phyloP scores from a whole-genome alignment of 2,113 vertebrate species.

The Tapirus terrestris region DNA sequence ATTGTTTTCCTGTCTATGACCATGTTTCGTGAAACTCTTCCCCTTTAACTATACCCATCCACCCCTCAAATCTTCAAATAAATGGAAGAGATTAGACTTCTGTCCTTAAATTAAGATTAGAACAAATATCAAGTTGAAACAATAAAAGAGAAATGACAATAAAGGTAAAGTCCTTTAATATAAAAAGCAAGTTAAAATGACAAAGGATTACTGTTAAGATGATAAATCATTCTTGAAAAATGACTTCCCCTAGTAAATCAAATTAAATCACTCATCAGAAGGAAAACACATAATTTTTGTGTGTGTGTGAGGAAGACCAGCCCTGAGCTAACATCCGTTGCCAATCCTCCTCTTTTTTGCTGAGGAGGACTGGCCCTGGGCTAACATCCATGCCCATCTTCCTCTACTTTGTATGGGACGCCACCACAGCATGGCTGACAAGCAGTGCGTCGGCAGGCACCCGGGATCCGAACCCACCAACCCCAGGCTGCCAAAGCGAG shows the following conservation, averaged over 20 bases:
- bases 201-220: conserved; percentile 42
- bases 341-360: too few species aligned
- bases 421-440: too few species aligned
- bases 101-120: background rate
- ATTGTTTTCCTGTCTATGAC: background rate
- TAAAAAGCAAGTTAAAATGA: conserved; percentile 37
- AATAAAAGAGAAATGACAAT: conserved; percentile 7
- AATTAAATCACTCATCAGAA: conserved; percentile 31
- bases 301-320: too few species aligned
- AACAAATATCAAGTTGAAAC: conserved; percentile 27
- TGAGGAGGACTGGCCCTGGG: too few species aligned
- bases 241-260: conserved; percentile 29
- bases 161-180: background rate
- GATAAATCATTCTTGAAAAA: conserved; percentile 3
- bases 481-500: too few species aligned
- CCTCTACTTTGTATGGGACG: too few species aligned
- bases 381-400: too few species aligned
- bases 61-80: background rate
- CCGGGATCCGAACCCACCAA: too few species aligned
- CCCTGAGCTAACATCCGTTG: too few species aligned
- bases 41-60: background rate
- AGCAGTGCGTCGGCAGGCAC: too few species aligned
- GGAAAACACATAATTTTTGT: background rate
- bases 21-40: background rate
- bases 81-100: background rate